These are phyloP conservation scores for Pempheris klunzingeri DNA, from an alignment of 2,797 vertebrate genomes.

Conservation along the genomic window DNA sequence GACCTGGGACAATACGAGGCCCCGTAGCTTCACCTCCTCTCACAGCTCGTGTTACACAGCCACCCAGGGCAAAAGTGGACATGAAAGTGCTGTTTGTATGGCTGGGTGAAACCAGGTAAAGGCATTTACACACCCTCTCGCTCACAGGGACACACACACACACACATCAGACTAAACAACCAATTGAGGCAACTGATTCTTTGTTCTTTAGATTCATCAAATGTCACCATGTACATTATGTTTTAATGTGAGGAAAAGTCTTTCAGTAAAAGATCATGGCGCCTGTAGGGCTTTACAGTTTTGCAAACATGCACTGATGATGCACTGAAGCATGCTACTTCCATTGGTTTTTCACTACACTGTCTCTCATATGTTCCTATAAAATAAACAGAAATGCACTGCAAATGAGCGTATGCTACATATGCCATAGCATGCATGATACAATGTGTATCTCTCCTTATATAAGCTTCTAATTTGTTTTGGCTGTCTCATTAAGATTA, in stretches of 20 bases:
- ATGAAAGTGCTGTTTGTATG: slow-evolving; percentile 70
- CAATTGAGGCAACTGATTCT: neutral
- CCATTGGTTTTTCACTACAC: neutral
- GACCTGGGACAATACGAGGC: slow-evolving; percentile 65
- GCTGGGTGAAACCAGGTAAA: slow-evolving; percentile 44
- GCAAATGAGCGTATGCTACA: neutral
- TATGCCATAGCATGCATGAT: neutral
- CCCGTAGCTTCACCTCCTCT: slow-evolving; percentile 56
- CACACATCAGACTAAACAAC: neutral
- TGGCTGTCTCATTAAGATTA: neutral
- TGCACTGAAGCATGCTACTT: too few species aligned
- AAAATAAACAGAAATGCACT: neutral
- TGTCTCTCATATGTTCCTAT: neutral
- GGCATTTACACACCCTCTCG: slow-evolving; percentile 30
- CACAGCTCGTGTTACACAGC: slow-evolving; percentile 72
- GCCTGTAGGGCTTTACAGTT: neutral
- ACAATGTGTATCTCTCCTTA: neutral
- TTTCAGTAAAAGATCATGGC: neutral
- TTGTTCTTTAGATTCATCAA: slow-evolving; percentile 14
- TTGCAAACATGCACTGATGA: neutral
- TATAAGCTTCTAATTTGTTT: slow-evolving; percentile 8
- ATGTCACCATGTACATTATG: too few species aligned
- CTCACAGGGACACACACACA: slow-evolving; percentile 2
- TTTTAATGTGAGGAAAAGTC: neutral
- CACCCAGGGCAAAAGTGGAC: slow-evolving; percentile 66